phyloP scores from a whole-genome alignment of 2,797 vertebrate genomes.

The Geotrypetes seraphini region DNA sequence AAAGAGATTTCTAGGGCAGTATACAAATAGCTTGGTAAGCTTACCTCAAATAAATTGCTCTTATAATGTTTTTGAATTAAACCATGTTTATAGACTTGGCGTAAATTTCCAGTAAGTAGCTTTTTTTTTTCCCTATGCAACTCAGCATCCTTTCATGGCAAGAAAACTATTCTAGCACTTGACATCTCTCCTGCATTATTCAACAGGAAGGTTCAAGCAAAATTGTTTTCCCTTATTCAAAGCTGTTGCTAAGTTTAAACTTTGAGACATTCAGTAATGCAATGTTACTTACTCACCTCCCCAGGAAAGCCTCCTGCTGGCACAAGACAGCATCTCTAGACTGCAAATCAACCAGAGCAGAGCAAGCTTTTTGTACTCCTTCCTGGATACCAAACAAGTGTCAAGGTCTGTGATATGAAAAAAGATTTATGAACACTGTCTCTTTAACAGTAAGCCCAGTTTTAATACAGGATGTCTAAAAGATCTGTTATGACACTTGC shows the following conservation, averaged over 20 bases:
- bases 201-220: constrained; percentile 55
- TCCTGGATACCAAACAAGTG: constrained; percentile 37
- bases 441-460: constrained; percentile 16
- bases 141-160: constrained; percentile 51
- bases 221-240: constrained; percentile 68
- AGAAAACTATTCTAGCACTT: constrained; percentile 51
- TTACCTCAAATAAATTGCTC: too few relatives aligned
- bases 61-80: too few relatives aligned
- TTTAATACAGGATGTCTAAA: constrained; percentile 6
- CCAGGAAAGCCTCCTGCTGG: constrained; percentile 57
- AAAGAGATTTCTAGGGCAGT: too few relatives aligned
- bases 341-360: constrained; percentile 35
- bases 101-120: constrained; percentile 58
- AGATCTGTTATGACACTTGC: neutral
- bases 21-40: too few relatives aligned
- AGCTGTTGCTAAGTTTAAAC: constrained; percentile 92
- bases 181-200: constrained; percentile 59
- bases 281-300: constrained; percentile 58
- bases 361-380: constrained; percentile 23
- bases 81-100: too few relatives aligned
- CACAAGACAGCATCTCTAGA: constrained; percentile 36
- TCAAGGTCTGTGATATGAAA: constrained; percentile 22
- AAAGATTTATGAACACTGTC: constrained; percentile 28
- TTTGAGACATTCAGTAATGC: constrained; percentile 69
- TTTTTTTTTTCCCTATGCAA: constrained; percentile 55